Percentiles rank a stretch among this genome's conserved stretches.
Conservation (phyloP, 2,888 invertebrate genomes). For the Hirtodrosophila cameraria region DNA sequence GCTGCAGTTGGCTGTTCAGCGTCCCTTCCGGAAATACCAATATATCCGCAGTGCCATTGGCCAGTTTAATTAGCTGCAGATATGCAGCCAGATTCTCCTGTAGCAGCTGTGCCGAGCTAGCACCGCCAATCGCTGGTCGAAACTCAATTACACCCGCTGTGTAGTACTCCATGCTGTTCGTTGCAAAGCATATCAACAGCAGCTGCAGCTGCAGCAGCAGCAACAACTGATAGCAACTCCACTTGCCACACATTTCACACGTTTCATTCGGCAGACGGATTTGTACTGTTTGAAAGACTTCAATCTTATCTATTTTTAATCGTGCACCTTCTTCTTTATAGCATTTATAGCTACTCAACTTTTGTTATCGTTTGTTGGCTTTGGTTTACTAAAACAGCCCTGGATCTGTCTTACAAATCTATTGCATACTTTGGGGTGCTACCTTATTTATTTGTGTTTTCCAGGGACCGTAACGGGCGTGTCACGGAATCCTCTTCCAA, state of each 20-base stretch:
- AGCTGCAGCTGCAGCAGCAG: constrained; percentile 1
- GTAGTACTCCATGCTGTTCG: constrained; percentile 83
- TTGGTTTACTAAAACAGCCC: neutral
- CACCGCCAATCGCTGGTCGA: constrained; percentile 82
- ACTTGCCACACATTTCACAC: constrained; percentile 37
- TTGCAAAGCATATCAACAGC: neutral
- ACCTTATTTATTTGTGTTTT: no score
- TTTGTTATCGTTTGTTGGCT: constrained; percentile 8
- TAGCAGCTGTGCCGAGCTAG: constrained; percentile 67
- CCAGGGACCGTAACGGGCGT: no score
- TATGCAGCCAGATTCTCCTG: constrained; percentile 67
- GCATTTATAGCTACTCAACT: neutral
- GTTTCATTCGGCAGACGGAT: constrained; percentile 19
- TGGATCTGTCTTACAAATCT: neutral
- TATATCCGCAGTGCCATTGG: constrained; percentile 87
- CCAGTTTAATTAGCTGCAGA: constrained; percentile 71
- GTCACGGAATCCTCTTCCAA: no score
- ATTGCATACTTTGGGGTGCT: constrained; percentile 32
- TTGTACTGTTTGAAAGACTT: neutral
- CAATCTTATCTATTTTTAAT: constrained; percentile 34
- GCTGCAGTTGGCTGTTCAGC: constrained; percentile 75
- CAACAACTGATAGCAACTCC: constrained; percentile 2
- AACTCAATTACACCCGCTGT: constrained; percentile 88
- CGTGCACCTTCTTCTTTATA: constrained; percentile 1
- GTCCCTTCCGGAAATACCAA: constrained; percentile 91